These are phyloP conservation scores for Hecatera dysodea DNA, from an alignment of 2,888 invertebrate species.

Conservation along the genomic window DNA sequence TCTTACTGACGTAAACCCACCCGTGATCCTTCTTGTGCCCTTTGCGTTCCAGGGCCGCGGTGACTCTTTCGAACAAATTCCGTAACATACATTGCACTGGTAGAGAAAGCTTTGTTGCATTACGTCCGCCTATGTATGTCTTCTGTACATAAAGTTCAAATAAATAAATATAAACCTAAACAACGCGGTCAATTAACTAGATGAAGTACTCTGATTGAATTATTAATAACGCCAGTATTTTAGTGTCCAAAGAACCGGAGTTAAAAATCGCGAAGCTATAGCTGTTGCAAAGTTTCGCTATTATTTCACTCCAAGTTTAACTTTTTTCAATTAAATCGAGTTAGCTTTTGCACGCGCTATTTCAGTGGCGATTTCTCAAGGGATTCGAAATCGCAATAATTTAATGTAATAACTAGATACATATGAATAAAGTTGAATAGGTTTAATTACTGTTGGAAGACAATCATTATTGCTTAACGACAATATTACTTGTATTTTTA, in stretches of 20 bases:
- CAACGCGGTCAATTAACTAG: neutral
- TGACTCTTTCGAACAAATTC: too few relatives aligned
- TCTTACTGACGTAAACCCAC: too few relatives aligned
- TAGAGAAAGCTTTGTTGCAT: too few relatives aligned
- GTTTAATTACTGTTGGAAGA: neutral
- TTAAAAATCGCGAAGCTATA: neutral
- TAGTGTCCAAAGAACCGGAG: neutral
- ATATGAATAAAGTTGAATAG: neutral
- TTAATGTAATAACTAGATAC: neutral
- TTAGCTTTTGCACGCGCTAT: slow-evolving; percentile 16
- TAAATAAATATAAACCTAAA: neutral
- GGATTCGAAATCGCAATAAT: slow-evolving; percentile 12
- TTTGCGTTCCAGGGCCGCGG: too few relatives aligned
- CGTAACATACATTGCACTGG: too few relatives aligned
- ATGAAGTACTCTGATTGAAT: neutral
- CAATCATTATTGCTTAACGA: neutral
- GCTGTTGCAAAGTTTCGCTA: slow-evolving; percentile 21
- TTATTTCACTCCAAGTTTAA: slow-evolving; percentile 25
- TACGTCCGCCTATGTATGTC: too few relatives aligned
- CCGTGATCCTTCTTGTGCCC: too few relatives aligned
- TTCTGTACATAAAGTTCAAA: too few relatives aligned
- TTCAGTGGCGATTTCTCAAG: slow-evolving; percentile 20
- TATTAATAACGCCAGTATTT: slow-evolving; percentile 2
- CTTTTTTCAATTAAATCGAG: slow-evolving; percentile 35
- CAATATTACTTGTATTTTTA: neutral